These are phyloP conservation scores for Megaceryle alcyon DNA, from an alignment of 2,797 vertebrate species.

Conservation along the genomic window DNA sequence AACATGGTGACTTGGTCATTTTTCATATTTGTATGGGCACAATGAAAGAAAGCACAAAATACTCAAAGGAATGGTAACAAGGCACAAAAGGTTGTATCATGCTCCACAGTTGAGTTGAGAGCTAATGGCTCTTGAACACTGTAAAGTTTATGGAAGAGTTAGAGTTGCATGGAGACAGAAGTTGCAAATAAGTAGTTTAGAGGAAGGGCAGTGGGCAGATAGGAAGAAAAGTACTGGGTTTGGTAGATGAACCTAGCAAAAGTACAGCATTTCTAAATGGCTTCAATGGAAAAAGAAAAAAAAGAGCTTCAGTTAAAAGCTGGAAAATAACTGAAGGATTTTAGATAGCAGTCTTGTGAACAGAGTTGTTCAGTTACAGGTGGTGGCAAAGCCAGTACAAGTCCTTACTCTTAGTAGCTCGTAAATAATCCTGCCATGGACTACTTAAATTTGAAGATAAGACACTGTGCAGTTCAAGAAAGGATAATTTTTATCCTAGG, in stretches of 20 bases:
- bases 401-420: not conserved
- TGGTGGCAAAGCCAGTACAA: not conserved
- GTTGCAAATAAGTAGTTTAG: not conserved
- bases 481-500: not conserved
- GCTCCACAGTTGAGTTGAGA: fast-evolving
- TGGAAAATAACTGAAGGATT: not conserved
- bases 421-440: not conserved
- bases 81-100: not conserved
- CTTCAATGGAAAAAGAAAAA: not conserved
- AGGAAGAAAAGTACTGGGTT: not conserved
- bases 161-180: not conserved
- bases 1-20: not conserved
- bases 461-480: not conserved
- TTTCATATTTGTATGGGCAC: not conserved
- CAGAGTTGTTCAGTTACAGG: not conserved
- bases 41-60: not conserved
- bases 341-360: not conserved
- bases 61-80: not conserved
- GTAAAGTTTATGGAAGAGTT: not conserved
- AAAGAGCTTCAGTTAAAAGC: not conserved
- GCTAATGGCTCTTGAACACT: not conserved
- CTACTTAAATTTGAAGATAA: not conserved
- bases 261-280: not conserved
- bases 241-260: not conserved
- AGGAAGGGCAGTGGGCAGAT: not conserved